Base-by-base conservation (phyloP, 2,113 vertebrate genomes). In the Paratilapia polleni region DNA sequence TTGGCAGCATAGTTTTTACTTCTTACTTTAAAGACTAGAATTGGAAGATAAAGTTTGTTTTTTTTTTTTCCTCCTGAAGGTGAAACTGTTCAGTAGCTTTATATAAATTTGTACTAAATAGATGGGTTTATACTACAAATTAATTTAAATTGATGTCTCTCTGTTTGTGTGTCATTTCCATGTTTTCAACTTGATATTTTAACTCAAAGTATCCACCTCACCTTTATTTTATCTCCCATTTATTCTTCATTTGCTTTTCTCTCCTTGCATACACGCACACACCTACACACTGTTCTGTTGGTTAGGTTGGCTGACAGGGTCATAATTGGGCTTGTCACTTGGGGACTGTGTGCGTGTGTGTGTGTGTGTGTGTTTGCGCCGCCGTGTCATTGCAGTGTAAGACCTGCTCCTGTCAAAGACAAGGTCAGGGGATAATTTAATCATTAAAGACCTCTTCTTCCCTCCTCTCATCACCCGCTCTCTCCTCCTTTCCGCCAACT, bases 341-440 rank as follows among this genome's bases (percentile, higher is more conserved):
- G 78, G 85, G 68, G 64, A 76, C 36, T 43, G 73, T 28, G 60
- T 52, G 36, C 43, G 64, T 59, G 57, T 43, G 12, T 1, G 76
- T 52, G 54, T 52, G 22, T 77, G 57, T 58, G 31, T 75, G 87
- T 63, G 82, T 78, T 63, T 83, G 83, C 80, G 62, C 82, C 26
- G 54, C 83, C 41, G 36, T 94, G 90, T 93, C 91, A 84, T 91
- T 86, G 81, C 93, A 82, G 77, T 92, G 91, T 24, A 77, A 85
- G 92, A 93, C 90, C 93, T 92, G 93, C 88, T 90, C 89, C 92
- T 94, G 94, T 95, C 93, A 93, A 80, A 94, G 90, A 89, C 94
- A 94, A 95, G 94, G 94, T 96, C 95, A 95, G 90, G 91, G 93
- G 95, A 95, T 96, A 95, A 96, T 96, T 96, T 95, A 95, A 96